Evolutionary conservation across 2,797 vertebrate genomes (phyloP), one percentile per base, ranked within the genome.

Genomic region (Ptychobarbus kaznakovi): DNA sequence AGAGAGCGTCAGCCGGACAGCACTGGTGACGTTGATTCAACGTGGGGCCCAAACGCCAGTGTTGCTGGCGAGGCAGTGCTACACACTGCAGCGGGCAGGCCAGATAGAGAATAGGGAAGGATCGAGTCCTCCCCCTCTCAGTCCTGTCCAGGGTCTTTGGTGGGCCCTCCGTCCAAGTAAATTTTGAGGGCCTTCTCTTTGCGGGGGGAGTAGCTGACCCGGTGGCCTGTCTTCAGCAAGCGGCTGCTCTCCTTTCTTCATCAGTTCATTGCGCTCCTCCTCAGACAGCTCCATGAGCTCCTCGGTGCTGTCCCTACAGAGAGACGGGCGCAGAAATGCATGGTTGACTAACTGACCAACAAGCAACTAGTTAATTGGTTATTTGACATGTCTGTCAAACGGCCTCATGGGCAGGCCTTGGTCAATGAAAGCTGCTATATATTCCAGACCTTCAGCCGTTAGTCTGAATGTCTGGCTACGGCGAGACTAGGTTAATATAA

Each of bases 151-250:
- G 95, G 91, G 93, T 99, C 98, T 95, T 97, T 99, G 93, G 95
- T 95, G 84, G 97, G 97, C 72, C 97, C 97, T 85, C 98, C 97
- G 15, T 99, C 98, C 93, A 99, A 94, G 93, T 99, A 99, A 94
- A 99, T 99, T 94, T 99, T 99, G 84, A 99, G 97, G 92, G 98
- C 98, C 91, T 99, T 99, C 94, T 99, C 98, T 92, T 99, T 99
- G 89, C 98, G 98, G 35, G 98, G 98, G 2, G 98, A 99, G 94
- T 99, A 99, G 85, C 97, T 99, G 91, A 99, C 97, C 2, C 97
- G 97, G 89, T 99, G 97, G 90, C 98, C 98, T 0, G 97, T 99
- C 93, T 99, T 99, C 86, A 99, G 97, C 91, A 99, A 96, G n/a
- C 98, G 96, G 91, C 97, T 99, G 95, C 97, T 99, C 94, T 99